These are phyloP conservation scores for Amiota communis DNA, from an alignment of 2,888 invertebrate genomes.

Conservation along the genomic window DNA sequence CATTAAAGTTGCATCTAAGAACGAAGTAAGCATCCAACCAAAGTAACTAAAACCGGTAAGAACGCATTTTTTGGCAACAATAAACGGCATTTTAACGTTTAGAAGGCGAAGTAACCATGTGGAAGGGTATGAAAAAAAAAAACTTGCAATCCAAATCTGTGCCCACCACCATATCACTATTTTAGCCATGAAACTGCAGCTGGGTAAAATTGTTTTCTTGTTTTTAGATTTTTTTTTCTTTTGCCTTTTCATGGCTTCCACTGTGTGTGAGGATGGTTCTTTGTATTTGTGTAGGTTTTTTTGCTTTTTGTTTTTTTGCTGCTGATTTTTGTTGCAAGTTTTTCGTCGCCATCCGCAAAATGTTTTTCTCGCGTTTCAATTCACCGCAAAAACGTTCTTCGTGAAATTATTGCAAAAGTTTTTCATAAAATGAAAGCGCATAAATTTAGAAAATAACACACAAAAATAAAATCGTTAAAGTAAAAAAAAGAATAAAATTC, in stretches of 20 bases:
- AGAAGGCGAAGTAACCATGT: constrained; percentile 32
- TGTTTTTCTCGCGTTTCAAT: constrained; percentile 71
- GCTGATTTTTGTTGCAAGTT: constrained; percentile 54
- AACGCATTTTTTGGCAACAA: constrained; percentile 45
- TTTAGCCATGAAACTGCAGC: background rate
- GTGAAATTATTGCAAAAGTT: constrained; percentile 72
- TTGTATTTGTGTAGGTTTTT: constrained; percentile 48
- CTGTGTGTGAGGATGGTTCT: constrained; percentile 37
- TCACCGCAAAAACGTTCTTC: constrained; percentile 70
- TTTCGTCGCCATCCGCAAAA: constrained; percentile 71
- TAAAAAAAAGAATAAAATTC: constrained; percentile 33
- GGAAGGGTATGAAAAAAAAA: background rate
- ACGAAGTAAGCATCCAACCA: too few species aligned
- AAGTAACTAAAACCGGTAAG: constrained; percentile 22
- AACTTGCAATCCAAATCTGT: constrained; percentile 16
- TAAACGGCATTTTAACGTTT: constrained; percentile 61
- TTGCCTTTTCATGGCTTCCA: background rate
- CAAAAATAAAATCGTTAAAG: constrained; percentile 21
- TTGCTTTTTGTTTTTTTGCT: constrained; percentile 31
- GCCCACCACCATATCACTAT: background rate
- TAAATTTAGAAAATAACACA: constrained; percentile 61
- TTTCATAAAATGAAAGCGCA: constrained; percentile 69
- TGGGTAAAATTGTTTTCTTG: background rate
- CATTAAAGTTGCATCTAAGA: constrained; percentile 56
- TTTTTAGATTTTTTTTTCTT: background rate